Base-by-base conservation (phyloP, 2,888 invertebrate genomes). In the Epinotia bilunana region DNA sequence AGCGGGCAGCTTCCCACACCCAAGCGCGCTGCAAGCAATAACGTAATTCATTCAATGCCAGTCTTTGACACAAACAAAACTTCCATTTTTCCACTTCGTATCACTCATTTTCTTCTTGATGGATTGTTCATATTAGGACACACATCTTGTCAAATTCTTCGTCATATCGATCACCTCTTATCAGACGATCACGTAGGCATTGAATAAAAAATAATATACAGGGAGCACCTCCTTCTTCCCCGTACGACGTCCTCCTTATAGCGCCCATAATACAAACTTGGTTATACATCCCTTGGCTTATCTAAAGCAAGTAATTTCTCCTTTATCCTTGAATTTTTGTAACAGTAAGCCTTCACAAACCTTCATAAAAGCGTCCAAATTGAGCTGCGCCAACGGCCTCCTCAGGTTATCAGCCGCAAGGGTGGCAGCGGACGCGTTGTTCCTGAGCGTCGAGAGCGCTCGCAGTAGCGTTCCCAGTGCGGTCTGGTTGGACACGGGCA, bases 351-450 rank as follows among this genome's bases (percentile, higher is more conserved):
- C 43, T 3, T 12, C 16, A 16, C 64, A 16, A 64, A 93, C 93
- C 92, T 92, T 91, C 91, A 93, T 91, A 28, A 93, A 91, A 13
- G 87, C 90, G 58, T 96, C 96, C 80, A 98, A 92, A 79, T 96
- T 96, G 70, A 98, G 95, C 60, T 96, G 96, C 79, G 95, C 95
- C 76, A 97, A 88, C 3, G 97, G 97, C 72, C 95, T 94, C 77
- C 96, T 94, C 78, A 98, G 96, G 85, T 97, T 97, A 77, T 96
- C 95, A 28, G 97, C 97, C 3, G 97, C 97, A 79, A 96, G 95
- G 16, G 96, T 96, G 0, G 97, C 97, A 72, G 96, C 94, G 65
- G 96, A 96, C 57, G 97, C 97, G 88, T 97, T 98, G 81, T 96
- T 95, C 78, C 96, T 94, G 81, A 97, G 95, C 78, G 95, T 95